phyloP scores from a whole-genome alignment of 1,140 invertebrate genomes.

The Thaumatotibia leucotreta region DNA sequence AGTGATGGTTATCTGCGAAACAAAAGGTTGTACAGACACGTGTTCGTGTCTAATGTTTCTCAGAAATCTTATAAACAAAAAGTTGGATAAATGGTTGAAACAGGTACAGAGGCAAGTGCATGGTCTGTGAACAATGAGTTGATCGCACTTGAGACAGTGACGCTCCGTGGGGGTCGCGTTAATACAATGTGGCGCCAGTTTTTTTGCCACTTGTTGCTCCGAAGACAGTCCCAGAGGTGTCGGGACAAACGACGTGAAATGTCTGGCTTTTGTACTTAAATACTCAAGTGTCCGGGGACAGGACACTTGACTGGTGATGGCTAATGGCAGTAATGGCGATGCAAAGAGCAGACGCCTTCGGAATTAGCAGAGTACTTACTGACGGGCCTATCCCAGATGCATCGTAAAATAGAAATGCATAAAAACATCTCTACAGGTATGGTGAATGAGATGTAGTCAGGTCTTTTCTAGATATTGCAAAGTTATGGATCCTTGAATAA shows the following conservation, averaged over 20 bases:
- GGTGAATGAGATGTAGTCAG: no score
- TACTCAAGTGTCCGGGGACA: constrained; percentile 46
- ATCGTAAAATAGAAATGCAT: not conserved
- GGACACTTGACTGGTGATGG: constrained; percentile 42
- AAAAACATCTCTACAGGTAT: no score
- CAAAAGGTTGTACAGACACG: constrained; percentile 35
- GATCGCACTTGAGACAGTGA: constrained; percentile 45
- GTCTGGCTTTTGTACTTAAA: constrained; percentile 58
- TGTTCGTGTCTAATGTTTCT: constrained; percentile 52
- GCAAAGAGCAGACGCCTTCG: constrained; percentile 7
- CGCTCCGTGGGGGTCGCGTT: constrained; percentile 40
- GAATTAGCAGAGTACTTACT: constrained; percentile 1
- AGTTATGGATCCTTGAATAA: no score
- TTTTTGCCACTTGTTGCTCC: constrained; percentile 46
- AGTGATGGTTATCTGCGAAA: constrained; percentile 35
- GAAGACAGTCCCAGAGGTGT: constrained; percentile 47
- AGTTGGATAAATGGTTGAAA: constrained; percentile 24
- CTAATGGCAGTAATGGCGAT: constrained; percentile 51
- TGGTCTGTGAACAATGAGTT: constrained; percentile 40
- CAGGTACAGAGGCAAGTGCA: constrained; percentile 61
- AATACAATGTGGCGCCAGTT: constrained; percentile 67
- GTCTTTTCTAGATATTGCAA: no score
- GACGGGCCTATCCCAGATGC: not conserved
- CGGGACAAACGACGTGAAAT: constrained; percentile 62
- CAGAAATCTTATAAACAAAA: constrained; percentile 43